Base-by-base conservation (phyloP, 2,113 vertebrate genomes). In the Anolis sagrei region DNA sequence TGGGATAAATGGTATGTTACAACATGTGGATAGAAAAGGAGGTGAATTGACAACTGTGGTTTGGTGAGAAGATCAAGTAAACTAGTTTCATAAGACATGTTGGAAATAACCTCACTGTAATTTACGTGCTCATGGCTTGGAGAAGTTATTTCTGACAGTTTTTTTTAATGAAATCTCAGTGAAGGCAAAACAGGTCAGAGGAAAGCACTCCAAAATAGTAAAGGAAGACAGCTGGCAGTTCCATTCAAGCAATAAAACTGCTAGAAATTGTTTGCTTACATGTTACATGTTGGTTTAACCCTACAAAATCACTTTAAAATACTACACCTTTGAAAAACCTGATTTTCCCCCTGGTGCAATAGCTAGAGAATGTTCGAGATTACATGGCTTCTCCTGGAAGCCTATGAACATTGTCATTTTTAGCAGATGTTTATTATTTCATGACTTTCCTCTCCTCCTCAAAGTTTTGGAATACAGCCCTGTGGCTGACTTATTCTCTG, bases 341-440 rank as follows among this genome's bases (percentile, higher is more conserved):
- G 44, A 64, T 36, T 4, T 89, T 83, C 58, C 85, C 83, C 58
- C 85, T 84, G 32, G 80, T 48, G 14, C 0, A 23, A 73, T 23
- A 76, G 73, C 81, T 5, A 61, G 78, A 4, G 51, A 7, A 0
- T 76, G n/a, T 18, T 78, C 66, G 51, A 72, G 66, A 18, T 77
- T n/a, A 69, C 32, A 10, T 27, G 29, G 7, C 21, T 32, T 73
- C 1, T 79, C 78, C 70, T 84, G 76, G 61, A 44, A 54, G 66
- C 49, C 76, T 21, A 27, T 34, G 19, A 84, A 78, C 2, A 2
- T 82, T 39, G 16, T 29, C 0, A 27, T 74, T 82, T 79, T 44
- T 27, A 21, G 68, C 29, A 19, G 68, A 48, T 86, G 1, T n/a
- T 75, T 18, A 0, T 73, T 81, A 13, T 87, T 64, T 87, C 34